These are phyloP conservation scores for Nysson spinosus DNA, from an alignment of 2,888 invertebrate genomes.

Conservation along the genomic window DNA sequence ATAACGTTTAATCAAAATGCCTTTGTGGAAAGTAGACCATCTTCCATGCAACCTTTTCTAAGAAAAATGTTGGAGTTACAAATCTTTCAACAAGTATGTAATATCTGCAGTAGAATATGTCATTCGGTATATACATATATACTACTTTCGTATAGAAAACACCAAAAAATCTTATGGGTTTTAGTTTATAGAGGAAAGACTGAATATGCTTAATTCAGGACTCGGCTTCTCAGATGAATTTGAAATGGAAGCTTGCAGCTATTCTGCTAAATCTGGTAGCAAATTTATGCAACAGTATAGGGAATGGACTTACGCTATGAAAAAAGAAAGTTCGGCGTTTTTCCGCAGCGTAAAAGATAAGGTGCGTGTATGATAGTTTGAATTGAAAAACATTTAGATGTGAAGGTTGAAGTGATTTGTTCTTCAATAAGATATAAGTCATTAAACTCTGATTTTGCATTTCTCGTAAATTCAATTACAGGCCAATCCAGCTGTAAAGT, in stretches of 20 bases:
- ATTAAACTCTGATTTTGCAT: conserved; percentile 23
- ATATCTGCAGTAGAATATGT: neutral
- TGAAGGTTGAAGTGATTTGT: neutral
- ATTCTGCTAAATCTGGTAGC: conserved; percentile 83
- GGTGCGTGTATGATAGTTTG: conserved; percentile 76
- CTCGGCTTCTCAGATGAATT: conserved; percentile 96
- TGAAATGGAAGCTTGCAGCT: conserved; percentile 90
- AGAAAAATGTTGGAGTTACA: conserved; percentile 94
- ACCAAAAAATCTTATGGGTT: conserved; percentile 1
- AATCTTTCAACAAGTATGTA: conserved; percentile 91
- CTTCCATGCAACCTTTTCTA: conserved; percentile 92
- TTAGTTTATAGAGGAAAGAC: conserved; percentile 95
- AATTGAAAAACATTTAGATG: neutral
- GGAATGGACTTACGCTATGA: conserved; percentile 89
- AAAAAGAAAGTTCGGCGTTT: conserved; percentile 89
- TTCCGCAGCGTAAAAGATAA: conserved; percentile 93
- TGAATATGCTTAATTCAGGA: conserved; percentile 95
- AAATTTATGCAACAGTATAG: conserved; percentile 85
- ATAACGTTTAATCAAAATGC: conserved; percentile 92
- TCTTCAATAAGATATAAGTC: neutral
- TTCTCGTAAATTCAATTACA: conserved; percentile 79
- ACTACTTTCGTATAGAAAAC: too few relatives aligned
- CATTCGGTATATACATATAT: too few relatives aligned
- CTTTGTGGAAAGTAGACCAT: conserved; percentile 91
- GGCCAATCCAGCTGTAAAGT: conserved; percentile 96